phyloP scores from a whole-genome alignment of 2,888 invertebrate species.

The Endomychus coccineus region DNA sequence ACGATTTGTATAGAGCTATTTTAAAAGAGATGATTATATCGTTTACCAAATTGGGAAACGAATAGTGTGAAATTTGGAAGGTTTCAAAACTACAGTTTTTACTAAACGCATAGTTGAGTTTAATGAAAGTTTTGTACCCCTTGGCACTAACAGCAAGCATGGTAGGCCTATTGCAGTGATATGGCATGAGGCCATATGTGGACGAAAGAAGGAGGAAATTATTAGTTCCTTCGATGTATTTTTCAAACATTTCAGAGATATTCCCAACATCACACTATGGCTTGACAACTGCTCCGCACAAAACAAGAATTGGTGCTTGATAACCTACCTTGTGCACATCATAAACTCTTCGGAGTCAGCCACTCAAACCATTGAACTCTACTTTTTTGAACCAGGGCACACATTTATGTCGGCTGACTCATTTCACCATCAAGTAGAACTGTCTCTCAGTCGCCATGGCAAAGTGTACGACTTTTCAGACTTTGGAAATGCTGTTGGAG shows the following conservation, averaged over 20 bases:
- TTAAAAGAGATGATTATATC: slow-evolving; percentile 9
- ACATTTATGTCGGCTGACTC: slow-evolving; percentile 21
- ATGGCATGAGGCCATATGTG: slow-evolving; percentile 32
- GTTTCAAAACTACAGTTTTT: slow-evolving; percentile 23
- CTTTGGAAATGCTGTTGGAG: slow-evolving; percentile 14
- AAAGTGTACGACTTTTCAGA: slow-evolving; percentile 18
- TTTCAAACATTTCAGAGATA: slow-evolving; percentile 15
- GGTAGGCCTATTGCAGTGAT: slow-evolving; percentile 18
- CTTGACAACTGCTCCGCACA: slow-evolving; percentile 21
- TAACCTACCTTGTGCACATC: slow-evolving; percentile 18
- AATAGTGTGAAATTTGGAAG: slow-evolving; percentile 14
- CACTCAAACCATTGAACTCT: slow-evolving; percentile 12
- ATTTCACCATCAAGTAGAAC: slow-evolving; percentile 20
- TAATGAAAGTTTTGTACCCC: slow-evolving; percentile 25
- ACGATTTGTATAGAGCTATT: slow-evolving; percentile 9
- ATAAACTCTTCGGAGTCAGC: slow-evolving; percentile 17
- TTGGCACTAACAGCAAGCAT: slow-evolving; percentile 16
- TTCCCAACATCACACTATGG: slow-evolving; percentile 16
- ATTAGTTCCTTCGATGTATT: slow-evolving; percentile 16
- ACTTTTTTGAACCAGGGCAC: slow-evolving; percentile 23
- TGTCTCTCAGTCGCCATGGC: slow-evolving; percentile 14
- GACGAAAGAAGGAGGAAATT: slow-evolving; percentile 29
- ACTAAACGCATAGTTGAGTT: slow-evolving; percentile 19
- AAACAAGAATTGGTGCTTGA: slow-evolving; percentile 21
- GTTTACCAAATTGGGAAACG: slow-evolving; percentile 10